These are phyloP conservation scores for Odocoileus hemionus DNA, from an alignment of 2,113 vertebrate genomes.

Conservation along the genomic window DNA sequence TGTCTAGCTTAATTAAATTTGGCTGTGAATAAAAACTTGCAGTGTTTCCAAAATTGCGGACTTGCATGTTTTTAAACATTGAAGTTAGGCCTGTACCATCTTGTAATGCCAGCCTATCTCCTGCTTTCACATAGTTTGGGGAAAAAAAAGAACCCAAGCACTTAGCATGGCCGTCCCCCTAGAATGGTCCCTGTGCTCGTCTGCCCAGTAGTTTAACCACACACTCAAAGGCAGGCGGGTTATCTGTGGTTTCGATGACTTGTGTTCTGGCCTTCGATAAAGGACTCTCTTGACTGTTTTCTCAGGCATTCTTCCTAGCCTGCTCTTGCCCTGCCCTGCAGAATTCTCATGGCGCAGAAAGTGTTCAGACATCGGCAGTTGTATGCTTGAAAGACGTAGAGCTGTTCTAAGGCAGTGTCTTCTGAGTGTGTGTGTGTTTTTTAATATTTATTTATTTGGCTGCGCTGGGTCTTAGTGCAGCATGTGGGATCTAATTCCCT, in stretches of 20 bases:
- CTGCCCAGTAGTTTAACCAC: fast-evolving
- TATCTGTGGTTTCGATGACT: not conserved
- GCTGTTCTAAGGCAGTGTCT: not conserved
- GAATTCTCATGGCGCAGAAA: not conserved
- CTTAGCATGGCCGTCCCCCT: not conserved
- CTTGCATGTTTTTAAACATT: not conserved
- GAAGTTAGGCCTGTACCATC: not conserved
- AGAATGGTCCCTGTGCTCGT: fast-evolving
- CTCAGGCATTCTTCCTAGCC: not conserved
- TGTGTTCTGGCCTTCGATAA: not conserved
- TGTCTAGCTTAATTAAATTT: constrained; percentile 65
- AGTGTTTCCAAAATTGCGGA: not conserved
- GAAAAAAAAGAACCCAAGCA: not conserved
- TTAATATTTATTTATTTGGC: not conserved
- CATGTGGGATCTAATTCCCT: not conserved
- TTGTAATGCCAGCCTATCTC: not conserved
- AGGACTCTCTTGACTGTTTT: not conserved
- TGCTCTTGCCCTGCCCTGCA: fast-evolving
- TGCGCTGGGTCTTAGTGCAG: not conserved
- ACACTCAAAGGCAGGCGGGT: fast-evolving
- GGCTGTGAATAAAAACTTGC: constrained; percentile 44
- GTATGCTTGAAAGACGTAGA: fast-evolving
- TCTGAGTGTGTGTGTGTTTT: not conserved
- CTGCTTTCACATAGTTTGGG: not conserved
- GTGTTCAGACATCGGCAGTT: not conserved